Evolutionary conservation across 2,797 vertebrate genomes (phyloP), one percentile per base, ranked within the genome.

Genomic region (Ataeniobius toweri): DNA sequence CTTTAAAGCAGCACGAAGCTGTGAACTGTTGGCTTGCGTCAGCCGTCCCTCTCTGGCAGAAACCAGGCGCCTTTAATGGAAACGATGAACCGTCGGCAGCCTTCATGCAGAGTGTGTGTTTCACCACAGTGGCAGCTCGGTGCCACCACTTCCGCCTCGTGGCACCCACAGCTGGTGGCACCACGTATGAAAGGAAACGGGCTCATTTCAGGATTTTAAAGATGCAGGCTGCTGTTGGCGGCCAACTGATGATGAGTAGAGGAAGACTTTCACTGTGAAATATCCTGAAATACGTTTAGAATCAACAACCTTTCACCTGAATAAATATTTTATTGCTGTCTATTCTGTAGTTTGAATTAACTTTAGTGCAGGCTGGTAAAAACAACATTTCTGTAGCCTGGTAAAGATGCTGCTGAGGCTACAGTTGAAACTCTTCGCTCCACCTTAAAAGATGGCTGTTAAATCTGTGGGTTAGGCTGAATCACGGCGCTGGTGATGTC

Each of bases 121-220:
- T 82, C 71, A 90, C 88, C 90, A 89, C 91, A 89, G 81, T n/a
- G 80, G 87, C 80, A 81, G 76, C 76, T 73, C 36, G 44, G 63
- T 58, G n/a, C 41, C 58, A 90, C 91, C 89, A 89, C 91, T 91
- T 92, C 91, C 89, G 12, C 86, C 81, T 86, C 6, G 9, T 71
- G 78, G 71, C 80, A 16, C 80, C 88, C 87, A 0, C 89, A 82
- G 6, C 87, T 56, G n/a, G 77, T 83, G 83, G 75, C 58, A 0
- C 39, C 8, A 46, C 61, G 41, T 39, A 51, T 51, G 0, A 71
- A 36, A 75, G 71, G 75, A 74, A 74, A 0, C 9, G 0, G 1
- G 4, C 72, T 68, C 2, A 0, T 73, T 87, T 84, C 56, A 85
- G 75, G 83, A 50, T 81, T 90, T 90, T 84, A 81, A 81, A 88